phyloP scores from a whole-genome alignment of 2,113 vertebrate genomes.

The Ciconia stormi region DNA sequence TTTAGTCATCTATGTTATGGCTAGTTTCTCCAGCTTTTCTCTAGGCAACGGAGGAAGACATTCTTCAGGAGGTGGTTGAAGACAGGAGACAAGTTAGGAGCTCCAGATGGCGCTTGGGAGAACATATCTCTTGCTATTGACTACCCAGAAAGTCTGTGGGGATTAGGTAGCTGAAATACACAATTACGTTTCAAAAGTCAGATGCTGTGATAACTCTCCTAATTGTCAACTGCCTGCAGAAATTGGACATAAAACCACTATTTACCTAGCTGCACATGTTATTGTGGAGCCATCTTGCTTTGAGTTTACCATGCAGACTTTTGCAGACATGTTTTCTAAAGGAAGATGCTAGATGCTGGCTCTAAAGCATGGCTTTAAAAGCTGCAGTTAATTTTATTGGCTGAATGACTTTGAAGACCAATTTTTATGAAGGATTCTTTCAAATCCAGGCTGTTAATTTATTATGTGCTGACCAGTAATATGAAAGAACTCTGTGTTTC shows the following conservation, averaged over 20 bases:
- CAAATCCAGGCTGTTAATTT: background rate
- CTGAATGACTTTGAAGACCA: background rate
- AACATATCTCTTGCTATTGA: background rate
- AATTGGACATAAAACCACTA: background rate
- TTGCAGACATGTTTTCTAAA: background rate
- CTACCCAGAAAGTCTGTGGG: background rate
- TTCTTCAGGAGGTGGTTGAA: background rate
- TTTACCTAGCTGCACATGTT: background rate
- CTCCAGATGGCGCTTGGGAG: background rate
- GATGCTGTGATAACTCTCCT: background rate
- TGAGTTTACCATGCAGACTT: background rate
- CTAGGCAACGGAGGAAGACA: background rate
- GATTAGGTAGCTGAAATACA: background rate
- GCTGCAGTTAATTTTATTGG: background rate
- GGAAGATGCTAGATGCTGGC: background rate
- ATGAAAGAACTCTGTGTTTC: background rate
- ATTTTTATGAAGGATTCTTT: constrained; percentile 28
- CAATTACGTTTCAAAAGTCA: background rate
- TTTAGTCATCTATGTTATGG: background rate
- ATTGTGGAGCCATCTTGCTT: background rate
- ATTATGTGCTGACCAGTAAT: background rate
- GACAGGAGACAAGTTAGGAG: background rate
- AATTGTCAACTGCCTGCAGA: background rate
- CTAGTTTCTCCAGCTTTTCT: background rate
- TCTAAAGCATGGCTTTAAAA: background rate